Conservation (phyloP, 2,797 vertebrate genomes). For the Amblyopsis hoosieri region DNA sequence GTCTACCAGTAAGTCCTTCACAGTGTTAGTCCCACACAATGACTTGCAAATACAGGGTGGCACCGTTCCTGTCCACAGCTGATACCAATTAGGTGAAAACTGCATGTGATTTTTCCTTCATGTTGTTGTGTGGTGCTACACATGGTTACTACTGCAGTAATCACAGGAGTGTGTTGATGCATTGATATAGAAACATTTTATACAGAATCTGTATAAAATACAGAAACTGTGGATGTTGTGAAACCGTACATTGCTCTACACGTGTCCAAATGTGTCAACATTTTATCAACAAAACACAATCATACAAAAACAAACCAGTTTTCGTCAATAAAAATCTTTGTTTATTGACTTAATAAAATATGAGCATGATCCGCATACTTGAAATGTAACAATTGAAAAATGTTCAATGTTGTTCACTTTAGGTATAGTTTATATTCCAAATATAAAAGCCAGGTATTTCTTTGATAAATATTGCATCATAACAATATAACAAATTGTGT, state of each 20-base stretch:
- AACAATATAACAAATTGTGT: slow-evolving; percentile 44
- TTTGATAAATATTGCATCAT: slow-evolving; percentile 45
- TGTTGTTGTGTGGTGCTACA: neutral
- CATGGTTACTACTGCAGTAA: too few species aligned
- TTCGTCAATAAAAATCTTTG: slow-evolving; percentile 40
- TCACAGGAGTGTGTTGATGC: too few species aligned
- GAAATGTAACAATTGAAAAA: slow-evolving; percentile 63
- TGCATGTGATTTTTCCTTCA: too few species aligned
- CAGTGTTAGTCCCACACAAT: slow-evolving; percentile 20
- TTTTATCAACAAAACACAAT: neutral
- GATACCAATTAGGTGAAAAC: neutral
- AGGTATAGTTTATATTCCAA: slow-evolving; percentile 59
- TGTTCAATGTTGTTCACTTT: slow-evolving; percentile 51
- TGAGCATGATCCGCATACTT: slow-evolving; percentile 64
- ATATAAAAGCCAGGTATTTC: slow-evolving; percentile 52
- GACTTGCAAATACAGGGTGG: neutral
- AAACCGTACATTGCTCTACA: too few species aligned
- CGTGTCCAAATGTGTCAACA: neutral
- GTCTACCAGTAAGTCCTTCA: slow-evolving; percentile 48
- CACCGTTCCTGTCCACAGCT: neutral
- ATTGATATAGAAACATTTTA: too few species aligned
- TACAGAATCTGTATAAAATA: too few species aligned
- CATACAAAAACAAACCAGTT: slow-evolving; percentile 10
- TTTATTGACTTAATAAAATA: slow-evolving; percentile 73
- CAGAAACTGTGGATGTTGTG: too few species aligned